Base-by-base conservation (phyloP, 2,888 invertebrate species). In the Cerastis rubricosa region DNA sequence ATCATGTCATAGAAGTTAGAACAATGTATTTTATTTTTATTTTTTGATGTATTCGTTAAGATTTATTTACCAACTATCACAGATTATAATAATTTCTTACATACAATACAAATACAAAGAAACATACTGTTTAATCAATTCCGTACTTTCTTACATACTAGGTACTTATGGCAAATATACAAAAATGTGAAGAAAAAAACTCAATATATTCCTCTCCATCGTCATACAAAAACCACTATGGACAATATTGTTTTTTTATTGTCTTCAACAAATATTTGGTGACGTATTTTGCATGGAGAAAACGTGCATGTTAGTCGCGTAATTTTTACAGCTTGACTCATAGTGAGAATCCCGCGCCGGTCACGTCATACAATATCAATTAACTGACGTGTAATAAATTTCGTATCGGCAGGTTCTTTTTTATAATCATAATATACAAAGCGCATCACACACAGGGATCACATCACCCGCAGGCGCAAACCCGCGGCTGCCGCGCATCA, bases 1-100 rank as follows among this genome's bases (percentile, higher is more conserved):
- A 19, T 63, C 43, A 51, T 0, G 54, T 82, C 82, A 82, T 82
- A n/a, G n/a, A n/a, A n/a, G n/a, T n/a, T n/a, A n/a, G n/a, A n/a
- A n/a, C n/a, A n/a, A n/a, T n/a, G n/a, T n/a, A n/a, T n/a, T n/a
- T n/a, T n/a, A n/a, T n/a, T n/a, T n/a, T n/a, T n/a, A n/a, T n/a
- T n/a, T n/a, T n/a, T n/a, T n/a, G n/a, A n/a, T n/a, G n/a, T n/a
- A n/a, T n/a, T n/a, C n/a, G n/a, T n/a, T n/a, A n/a, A n/a, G n/a
- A n/a, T n/a, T n/a, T n/a, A n/a, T n/a, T n/a, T n/a, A n/a, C n/a
- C n/a, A n/a, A 75, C 47, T 83, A 83, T 83, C 83, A 83, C 83
- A 83, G 83, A 81, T 83, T 47, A 51, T 43, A 76, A 81, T 29
- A 25, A 76, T 67, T 67, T 63, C 25, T 49, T 47, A 54, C 25